Conservation (phyloP, 2,113 vertebrate species). For the Numida meleagris region DNA sequence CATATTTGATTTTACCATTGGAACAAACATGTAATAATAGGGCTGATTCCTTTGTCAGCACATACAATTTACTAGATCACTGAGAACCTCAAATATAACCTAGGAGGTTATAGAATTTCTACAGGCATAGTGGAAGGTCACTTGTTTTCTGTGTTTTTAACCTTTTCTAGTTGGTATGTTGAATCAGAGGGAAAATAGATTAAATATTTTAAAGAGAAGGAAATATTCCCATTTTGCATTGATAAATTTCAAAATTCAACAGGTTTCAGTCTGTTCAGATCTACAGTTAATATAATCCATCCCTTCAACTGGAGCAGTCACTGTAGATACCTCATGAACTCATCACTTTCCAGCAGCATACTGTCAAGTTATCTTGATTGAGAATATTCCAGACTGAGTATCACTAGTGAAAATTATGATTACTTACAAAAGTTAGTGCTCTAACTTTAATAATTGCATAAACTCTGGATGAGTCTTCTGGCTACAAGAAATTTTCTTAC, state of each 20-base stretch:
- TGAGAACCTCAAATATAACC: background rate
- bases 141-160: background rate
- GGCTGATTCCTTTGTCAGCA: background rate
- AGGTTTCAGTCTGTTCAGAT: background rate
- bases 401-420: background rate
- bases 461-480: background rate
- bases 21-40: background rate
- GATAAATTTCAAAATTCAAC: background rate
- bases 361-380: background rate
- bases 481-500: background rate
- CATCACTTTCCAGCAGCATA: background rate
- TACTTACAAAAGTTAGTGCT: background rate
- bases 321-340: background rate
- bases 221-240: background rate
- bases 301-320: background rate
- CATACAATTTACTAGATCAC: background rate
- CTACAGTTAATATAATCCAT: background rate
- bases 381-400: background rate
- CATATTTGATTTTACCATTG: background rate
- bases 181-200: background rate
- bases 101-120: background rate
- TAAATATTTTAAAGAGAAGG: background rate
- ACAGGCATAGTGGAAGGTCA: background rate
- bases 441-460: background rate
- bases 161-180: background rate